A percentile compares a stretch with the other conserved stretches of the same genome.
Evolutionary conservation across 2,113 vertebrate genomes (phyloP).

Genomic region (Centropus bengalensis): DNA sequence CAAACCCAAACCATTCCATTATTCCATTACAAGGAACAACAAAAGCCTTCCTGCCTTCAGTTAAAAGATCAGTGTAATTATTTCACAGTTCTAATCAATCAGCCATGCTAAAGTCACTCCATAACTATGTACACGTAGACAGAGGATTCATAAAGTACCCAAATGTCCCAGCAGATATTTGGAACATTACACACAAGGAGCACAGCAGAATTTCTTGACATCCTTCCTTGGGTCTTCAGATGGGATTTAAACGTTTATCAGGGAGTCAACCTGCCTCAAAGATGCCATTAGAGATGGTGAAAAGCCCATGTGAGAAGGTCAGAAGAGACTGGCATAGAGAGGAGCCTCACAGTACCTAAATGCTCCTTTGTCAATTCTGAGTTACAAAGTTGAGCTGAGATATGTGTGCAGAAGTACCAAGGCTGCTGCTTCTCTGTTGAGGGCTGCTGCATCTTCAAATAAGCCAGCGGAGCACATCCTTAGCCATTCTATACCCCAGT

Average conservation of each 20-base stretch:
- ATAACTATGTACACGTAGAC: fast-evolving
- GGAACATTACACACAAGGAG: not conserved
- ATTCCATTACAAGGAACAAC: not conserved
- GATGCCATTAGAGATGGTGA: not conserved
- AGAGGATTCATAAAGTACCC: not conserved
- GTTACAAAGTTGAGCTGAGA: not conserved
- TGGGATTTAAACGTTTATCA: not conserved
- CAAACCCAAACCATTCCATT: too few species aligned
- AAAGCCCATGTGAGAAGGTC: not conserved
- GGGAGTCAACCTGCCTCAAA: not conserved
- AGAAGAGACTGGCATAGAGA: not conserved
- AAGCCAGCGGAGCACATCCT: not conserved
- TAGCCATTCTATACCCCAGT: not conserved
- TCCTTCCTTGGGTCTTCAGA: not conserved
- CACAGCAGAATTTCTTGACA: not conserved
- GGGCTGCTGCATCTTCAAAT: not conserved
- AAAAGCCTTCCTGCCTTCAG: not conserved
- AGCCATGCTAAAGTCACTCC: not conserved
- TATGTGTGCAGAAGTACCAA: fast-evolving
- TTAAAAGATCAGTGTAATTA: not conserved
- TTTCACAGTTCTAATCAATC: not conserved
- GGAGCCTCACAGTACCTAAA: not conserved
- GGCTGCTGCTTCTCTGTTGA: not conserved
- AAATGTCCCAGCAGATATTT: fast-evolving
- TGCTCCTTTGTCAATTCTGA: not conserved